These are phyloP conservation scores for Eretmochelys imbricata DNA, from an alignment of 2,113 vertebrate species.

Conservation along the genomic window DNA sequence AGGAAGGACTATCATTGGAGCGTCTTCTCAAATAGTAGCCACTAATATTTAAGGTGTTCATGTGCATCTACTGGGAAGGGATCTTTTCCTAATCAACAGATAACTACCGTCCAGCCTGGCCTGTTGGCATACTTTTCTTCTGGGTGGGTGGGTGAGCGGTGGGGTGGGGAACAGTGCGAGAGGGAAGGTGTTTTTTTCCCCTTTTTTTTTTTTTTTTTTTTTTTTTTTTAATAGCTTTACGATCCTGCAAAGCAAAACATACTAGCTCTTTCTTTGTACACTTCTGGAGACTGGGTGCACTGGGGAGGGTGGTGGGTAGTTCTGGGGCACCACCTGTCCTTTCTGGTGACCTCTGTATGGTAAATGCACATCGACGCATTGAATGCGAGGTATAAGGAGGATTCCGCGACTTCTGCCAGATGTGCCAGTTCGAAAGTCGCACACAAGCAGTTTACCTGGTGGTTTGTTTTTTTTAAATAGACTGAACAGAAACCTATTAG, in stretches of 20 bases:
- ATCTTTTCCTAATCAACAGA: not conserved
- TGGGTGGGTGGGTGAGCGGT: not conserved
- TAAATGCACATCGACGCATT: fast-evolving
- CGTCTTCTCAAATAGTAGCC: not conserved
- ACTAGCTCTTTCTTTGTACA: not conserved
- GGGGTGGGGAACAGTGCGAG: not conserved
- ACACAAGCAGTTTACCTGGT: slow-evolving; percentile 46
- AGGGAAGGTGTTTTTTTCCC: not conserved
- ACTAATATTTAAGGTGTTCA: slow-evolving; percentile 51
- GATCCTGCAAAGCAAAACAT: not conserved
- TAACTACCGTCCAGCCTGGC: not conserved
- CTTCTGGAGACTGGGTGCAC: not conserved
- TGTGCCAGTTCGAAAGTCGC: not conserved
- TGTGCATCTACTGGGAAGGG: slow-evolving; percentile 48
- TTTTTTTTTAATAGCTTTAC: not conserved
- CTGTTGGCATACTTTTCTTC: not conserved
- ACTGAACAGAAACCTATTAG: slow-evolving; percentile 65
- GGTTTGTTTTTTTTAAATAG: slow-evolving; percentile 25
- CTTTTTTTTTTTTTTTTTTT: too few relatives aligned
- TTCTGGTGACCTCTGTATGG: not conserved
- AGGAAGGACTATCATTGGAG: not conserved
- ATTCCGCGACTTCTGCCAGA: not conserved
- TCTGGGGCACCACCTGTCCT: fast-evolving
- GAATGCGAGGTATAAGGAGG: not conserved
- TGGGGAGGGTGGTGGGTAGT: not conserved